phyloP scores from a whole-genome alignment of 1,140 invertebrate genomes.

The Drosophila triauraria region DNA sequence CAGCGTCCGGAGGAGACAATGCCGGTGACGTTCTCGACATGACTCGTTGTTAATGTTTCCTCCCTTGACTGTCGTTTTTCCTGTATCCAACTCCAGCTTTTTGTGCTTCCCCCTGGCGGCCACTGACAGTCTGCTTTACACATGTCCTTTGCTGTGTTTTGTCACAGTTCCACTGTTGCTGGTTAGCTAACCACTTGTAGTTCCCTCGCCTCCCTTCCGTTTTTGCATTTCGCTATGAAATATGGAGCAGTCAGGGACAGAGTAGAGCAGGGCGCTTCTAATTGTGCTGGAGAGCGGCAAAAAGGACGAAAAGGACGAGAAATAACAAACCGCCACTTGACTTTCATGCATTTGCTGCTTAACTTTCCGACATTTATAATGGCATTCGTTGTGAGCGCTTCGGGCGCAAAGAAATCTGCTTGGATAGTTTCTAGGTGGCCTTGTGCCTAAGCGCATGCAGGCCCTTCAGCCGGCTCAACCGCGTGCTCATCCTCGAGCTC shows the following conservation, averaged over 20 bases:
- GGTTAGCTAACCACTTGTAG: slow-evolving; percentile 57
- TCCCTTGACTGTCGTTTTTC: slow-evolving; percentile 9
- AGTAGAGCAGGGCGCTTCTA: slow-evolving; percentile 31
- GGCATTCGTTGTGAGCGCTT: slow-evolving; percentile 23
- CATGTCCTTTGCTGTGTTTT: slow-evolving; percentile 57
- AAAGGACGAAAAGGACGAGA: slow-evolving; percentile 5
- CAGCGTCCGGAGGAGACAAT: not conserved
- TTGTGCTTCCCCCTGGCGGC: not conserved
- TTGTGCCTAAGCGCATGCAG: slow-evolving; percentile 63
- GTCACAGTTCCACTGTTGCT: slow-evolving; percentile 33
- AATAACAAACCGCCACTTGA: slow-evolving; percentile 58
- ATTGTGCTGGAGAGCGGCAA: slow-evolving; percentile 46
- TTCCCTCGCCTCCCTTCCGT: slow-evolving; percentile 5
- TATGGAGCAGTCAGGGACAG: slow-evolving; percentile 26
- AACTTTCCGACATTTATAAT: slow-evolving; percentile 73
- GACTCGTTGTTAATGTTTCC: slow-evolving; percentile 33
- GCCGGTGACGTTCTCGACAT: slow-evolving; percentile 21
- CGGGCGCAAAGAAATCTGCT: slow-evolving; percentile 10
- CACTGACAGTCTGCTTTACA: slow-evolving; percentile 42
- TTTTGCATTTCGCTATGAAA: slow-evolving; percentile 41
- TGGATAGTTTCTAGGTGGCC: slow-evolving; percentile 32
- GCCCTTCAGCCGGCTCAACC: slow-evolving; percentile 9
- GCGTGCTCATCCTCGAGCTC: slow-evolving; percentile 6
- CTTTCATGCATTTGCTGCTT: slow-evolving; percentile 65
- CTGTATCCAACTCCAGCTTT: not conserved